Evolutionary conservation across 2,888 invertebrate species (phyloP).

Genomic region (Rhagonycha lutea): DNA sequence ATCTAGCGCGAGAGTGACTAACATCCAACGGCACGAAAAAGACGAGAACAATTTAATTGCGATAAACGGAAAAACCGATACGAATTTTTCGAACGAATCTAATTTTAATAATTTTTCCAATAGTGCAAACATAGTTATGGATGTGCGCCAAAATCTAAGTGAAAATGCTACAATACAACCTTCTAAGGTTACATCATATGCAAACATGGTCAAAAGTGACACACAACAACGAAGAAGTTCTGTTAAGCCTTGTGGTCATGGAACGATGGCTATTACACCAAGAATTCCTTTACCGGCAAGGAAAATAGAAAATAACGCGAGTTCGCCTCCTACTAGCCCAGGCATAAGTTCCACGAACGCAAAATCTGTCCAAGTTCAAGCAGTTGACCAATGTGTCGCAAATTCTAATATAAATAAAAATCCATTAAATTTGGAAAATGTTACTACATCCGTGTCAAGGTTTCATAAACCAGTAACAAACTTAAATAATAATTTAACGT

Average conservation of each 20-base stretch:
- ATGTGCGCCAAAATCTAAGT: slow-evolving; percentile 13
- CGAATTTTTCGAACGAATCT: slow-evolving; percentile 36
- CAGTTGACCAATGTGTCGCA: not conserved
- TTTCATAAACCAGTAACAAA: not conserved
- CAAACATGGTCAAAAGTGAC: slow-evolving; percentile 32
- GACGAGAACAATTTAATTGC: slow-evolving; percentile 4
- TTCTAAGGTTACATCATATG: slow-evolving; percentile 34
- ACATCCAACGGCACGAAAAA: slow-evolving; percentile 17
- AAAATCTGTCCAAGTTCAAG: slow-evolving; percentile 11
- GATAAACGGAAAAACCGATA: slow-evolving; percentile 30
- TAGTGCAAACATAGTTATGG: slow-evolving; percentile 15
- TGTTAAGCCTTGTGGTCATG: slow-evolving; percentile 54
- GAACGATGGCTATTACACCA: slow-evolving; percentile 50
- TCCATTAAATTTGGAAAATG: not conserved
- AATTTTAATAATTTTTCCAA: slow-evolving; percentile 11
- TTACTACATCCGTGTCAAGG: not conserved
- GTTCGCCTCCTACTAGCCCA: slow-evolving; percentile 35
- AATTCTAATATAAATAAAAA: not conserved
- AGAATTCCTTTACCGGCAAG: slow-evolving; percentile 39
- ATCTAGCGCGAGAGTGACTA: slow-evolving; percentile 37
- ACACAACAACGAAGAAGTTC: slow-evolving; percentile 11
- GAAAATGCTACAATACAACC: slow-evolving; percentile 3
- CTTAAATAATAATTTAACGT: not conserved
- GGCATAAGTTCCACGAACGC: not conserved
- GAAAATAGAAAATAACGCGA: slow-evolving; percentile 36